Evolutionary conservation across 2,888 invertebrate genomes (phyloP).

Genomic region (Drosophila siamana): DNA sequence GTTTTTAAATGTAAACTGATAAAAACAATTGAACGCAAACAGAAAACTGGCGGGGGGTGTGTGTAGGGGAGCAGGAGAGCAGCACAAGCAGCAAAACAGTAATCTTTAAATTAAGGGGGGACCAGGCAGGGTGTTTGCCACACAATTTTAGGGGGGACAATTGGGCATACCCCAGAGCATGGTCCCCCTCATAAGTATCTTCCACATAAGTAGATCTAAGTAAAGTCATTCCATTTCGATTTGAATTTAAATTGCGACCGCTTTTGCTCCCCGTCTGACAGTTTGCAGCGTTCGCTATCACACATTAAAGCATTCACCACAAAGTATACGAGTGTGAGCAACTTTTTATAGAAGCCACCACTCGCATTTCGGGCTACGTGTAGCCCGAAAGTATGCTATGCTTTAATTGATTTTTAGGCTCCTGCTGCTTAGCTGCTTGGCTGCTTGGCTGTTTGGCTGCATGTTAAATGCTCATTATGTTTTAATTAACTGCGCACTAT

Average conservation of each 20-base stretch:
- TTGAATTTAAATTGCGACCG: conserved; percentile 70
- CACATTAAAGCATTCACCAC: conserved; percentile 65
- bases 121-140: conserved; percentile 13
- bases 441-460: no score
- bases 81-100: conserved; percentile 43
- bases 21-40: conserved; percentile 82
- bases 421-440: conserved; percentile 57
- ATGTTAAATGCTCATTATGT: conserved; percentile 74
- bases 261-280: not conserved
- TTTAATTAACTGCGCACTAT: conserved; percentile 78
- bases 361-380: conserved; percentile 1
- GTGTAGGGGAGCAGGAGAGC: not conserved
- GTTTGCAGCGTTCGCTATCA: conserved; percentile 13
- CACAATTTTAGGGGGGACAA: conserved; percentile 1
- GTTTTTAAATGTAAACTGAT: conserved; percentile 81
- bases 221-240: conserved; percentile 74
- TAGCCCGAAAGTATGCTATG: conserved; percentile 47
- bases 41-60: conserved; percentile 40
- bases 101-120: conserved; percentile 76
- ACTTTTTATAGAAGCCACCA: conserved; percentile 25
- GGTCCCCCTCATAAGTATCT: conserved; percentile 11
- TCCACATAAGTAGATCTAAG: conserved; percentile 56
- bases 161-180: conserved; percentile 1
- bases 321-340: conserved; percentile 25
- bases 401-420: conserved; percentile 65